Base-by-base conservation (phyloP, 2,113 vertebrate species). In the Archilochus colubris region DNA sequence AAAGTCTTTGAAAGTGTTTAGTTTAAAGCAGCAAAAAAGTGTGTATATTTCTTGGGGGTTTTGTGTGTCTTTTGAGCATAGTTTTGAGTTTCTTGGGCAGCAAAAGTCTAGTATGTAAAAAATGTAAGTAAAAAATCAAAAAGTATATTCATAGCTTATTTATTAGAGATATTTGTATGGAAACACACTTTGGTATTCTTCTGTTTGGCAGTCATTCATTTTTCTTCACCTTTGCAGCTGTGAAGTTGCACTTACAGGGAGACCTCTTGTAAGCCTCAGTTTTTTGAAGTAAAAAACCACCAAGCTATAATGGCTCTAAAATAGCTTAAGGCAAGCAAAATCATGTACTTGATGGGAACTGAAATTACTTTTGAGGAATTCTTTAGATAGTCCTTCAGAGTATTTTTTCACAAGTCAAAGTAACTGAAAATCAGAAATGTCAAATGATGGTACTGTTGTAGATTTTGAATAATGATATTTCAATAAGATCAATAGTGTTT, bases 371-470 rank as follows among this genome's bases (percentile, higher is more conserved):
- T 66, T 66, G 73, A 68, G 79, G 66, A 91, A 73, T 86, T 76
- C 16, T 92, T 96, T 90, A 67, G 11, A 36, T 80, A 55, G 63
- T 76, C 17, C 66, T 81, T 91, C 22, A 48, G 54, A 89, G 68
- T 87, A 40, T 30, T 86, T 95, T 81, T 94, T 62, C 70, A 58
- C 36, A 79, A 88, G 31, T 31, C 33, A 86, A 77, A 79, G 21
- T 46, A 88, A 66, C 67, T 82, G 87, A 94, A 97, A 94, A 87
- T 84, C 40, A 87, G 66, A 82, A 68, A 86, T 95, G 92, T 95
- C 40, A 85, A 86, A 48, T 21, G 43, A 38, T 91, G 28, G 10
- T 75, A 78, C 79, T 87, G 12, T 43, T 36, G 15, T 40, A n/a
- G 46, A 78, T 82, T 78, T 75, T 38, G 13, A 58, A 76, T 67